Evolutionary conservation across 1,140 invertebrate species (phyloP), one percentile per base, ranked within the genome.

Genomic region (Atta cephalotes): DNA sequence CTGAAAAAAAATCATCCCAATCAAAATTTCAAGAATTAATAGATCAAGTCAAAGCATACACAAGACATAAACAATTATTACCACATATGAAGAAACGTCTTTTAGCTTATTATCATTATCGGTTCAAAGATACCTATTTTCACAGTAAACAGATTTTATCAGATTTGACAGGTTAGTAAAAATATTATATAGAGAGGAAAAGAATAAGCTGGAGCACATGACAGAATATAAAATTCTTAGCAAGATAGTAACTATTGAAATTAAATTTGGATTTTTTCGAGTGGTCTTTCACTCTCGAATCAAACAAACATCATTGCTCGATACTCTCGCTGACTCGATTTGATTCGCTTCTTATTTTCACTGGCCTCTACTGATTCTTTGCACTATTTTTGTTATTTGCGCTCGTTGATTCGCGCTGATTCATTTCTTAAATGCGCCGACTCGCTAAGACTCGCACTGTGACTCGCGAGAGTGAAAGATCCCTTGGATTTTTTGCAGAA

Each of bases 41-140:
- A 6, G 92, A 94, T 85, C 93, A 95, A 88, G 60, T 95, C n/a
- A 74, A 77, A 4, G 93, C 94, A n/a, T 95, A 94, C 39, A 87
- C 92, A 0, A 90, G 84, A 18, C 93, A 95, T 56, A 95, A 95
- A 53, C 94, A 95, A 53, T 89, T 95, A 56, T 92, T 94, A 4
- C 18, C 74, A 7, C 90, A 93, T 31, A 95, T 95, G 89, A 95
- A 92, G 31, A 90, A 90, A 72, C 92, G 94, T 56, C 89, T 95
- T 2, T 78, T 93, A 18, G 85, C 90, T 35, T 94, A 93, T 85
- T 95, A 95, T 58, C 60, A 91, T 71, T 91, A 93, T 79, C 92
- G 93, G 3, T 95, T 94, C 60, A 89, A 90, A 68, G 92, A 94
- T 12, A 93, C 89, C 87, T 95, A 94, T 74, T 95, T 95, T 70